These are phyloP conservation scores for Desoria tigrina DNA, from an alignment of 2,888 invertebrate genomes.

Conservation along the genomic window DNA sequence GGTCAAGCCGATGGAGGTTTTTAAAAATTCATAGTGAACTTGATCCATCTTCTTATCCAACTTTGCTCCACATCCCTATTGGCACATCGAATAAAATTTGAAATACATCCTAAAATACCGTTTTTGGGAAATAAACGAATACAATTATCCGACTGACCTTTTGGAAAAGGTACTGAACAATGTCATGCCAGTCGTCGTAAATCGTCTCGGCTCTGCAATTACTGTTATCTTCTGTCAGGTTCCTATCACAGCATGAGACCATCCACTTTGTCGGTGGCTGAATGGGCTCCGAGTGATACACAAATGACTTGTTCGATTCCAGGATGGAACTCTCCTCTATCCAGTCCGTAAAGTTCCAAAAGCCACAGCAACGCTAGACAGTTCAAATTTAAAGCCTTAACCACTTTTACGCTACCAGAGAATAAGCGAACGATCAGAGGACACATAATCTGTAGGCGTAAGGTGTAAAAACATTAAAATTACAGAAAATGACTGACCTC, in stretches of 20 bases:
- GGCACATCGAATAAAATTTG: neutral
- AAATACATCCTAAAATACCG: no score
- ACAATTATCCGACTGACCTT: no score
- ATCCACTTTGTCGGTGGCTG: slow-evolving; percentile 41
- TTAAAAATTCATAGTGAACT: slow-evolving; percentile 34
- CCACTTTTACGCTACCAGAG: no score
- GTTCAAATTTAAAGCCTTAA: neutral
- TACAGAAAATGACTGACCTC: slow-evolving; percentile 21
- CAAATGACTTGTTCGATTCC: slow-evolving; percentile 36
- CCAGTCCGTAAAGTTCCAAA: slow-evolving; percentile 44
- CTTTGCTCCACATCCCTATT: slow-evolving; percentile 35
- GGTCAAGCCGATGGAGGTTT: slow-evolving; percentile 37
- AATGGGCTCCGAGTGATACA: slow-evolving; percentile 41
- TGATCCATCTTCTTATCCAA: slow-evolving; percentile 35
- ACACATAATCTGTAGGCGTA: no score
- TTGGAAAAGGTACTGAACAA: slow-evolving; percentile 34
- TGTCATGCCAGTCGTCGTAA: slow-evolving; percentile 40
- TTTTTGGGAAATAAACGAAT: no score
- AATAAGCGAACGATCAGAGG: no score
- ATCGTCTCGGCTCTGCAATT: slow-evolving; percentile 43
- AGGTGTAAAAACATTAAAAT: neutral
- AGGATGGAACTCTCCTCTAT: slow-evolving; percentile 31
- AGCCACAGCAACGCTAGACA: slow-evolving; percentile 39
- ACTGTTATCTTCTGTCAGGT: slow-evolving; percentile 37
- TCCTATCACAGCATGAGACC: slow-evolving; percentile 39